Evolutionary conservation across 2,888 invertebrate species (phyloP), one percentile per base, ranked within the genome.

Genomic region (Caenorhabditis auriculariae): DNA sequence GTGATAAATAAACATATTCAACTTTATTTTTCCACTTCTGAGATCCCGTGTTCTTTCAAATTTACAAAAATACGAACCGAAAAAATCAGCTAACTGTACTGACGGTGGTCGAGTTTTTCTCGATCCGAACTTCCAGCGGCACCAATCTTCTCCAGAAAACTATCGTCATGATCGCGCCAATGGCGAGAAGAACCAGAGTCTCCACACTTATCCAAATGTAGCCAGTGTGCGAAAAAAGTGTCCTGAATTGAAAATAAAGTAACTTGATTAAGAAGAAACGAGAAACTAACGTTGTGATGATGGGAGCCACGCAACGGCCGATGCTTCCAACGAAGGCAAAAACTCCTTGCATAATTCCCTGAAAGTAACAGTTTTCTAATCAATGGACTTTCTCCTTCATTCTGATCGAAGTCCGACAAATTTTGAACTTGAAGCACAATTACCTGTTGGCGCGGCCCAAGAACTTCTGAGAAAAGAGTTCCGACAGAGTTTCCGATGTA

Each of bases 391-490:
- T n/a, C n/a, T n/a, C n/a, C n/a, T n/a, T n/a, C n/a, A n/a, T n/a
- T n/a, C n/a, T n/a, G n/a, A n/a, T n/a, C n/a, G n/a, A n/a, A n/a
- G n/a, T n/a, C n/a, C n/a, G n/a, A n/a, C n/a, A n/a, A n/a, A n/a
- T n/a, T n/a, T n/a, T n/a, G n/a, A n/a, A n/a, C n/a, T n/a, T n/a
- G 6, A 7, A 35, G 27, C 9, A 38, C 39, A 37, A 24, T 23
- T 21, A 47, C 47, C 48, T 70, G 70, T 39, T 70, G 67, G 9
- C 70, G 47, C 15, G 67, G 67, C n/a, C 70, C 70, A 19, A 70
- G 48, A 15, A 70, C 51, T 51, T 70, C 56, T 4, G 70, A 63
- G 50, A 60, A 65, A 1, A 67, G 45, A 0, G 66, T 65, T 41
- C 65, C 65, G 37, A 65, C 60, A 3, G 70, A 58, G 24, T 54